Percentiles rank a stretch among this genome's conserved stretches.
Evolutionary conservation across 2,888 invertebrate species (phyloP).

Genomic region (Drosophila ochracea): DNA sequence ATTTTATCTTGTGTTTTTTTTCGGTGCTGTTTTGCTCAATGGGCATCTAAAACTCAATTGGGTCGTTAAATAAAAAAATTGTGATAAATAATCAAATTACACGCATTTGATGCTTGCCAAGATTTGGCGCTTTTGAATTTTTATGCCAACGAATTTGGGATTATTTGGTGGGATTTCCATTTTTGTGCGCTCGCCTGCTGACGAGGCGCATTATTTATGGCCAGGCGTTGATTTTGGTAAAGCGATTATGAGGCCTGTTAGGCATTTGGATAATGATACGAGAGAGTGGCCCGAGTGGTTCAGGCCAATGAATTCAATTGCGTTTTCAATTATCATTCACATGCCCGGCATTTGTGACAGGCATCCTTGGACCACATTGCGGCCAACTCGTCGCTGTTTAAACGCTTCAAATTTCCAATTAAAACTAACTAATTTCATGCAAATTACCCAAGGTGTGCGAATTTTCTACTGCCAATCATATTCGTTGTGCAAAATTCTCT

Average conservation of each 20-base stretch:
- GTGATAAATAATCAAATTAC: constrained; percentile 82
- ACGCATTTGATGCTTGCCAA: constrained; percentile 69
- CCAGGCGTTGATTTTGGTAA: constrained; percentile 43
- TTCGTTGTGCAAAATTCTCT: constrained; percentile 7
- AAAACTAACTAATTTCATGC: constrained; percentile 70
- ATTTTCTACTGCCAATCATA: constrained; percentile 52
- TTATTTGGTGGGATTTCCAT: constrained; percentile 30
- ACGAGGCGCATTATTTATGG: constrained; percentile 63
- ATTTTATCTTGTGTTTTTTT: not conserved
- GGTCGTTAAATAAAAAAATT: constrained; percentile 80
- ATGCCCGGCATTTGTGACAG: constrained; percentile 21
- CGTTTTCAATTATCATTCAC: constrained; percentile 48
- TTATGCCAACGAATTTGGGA: constrained; percentile 49
- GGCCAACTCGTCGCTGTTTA: not conserved
- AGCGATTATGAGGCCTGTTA: constrained; percentile 49
- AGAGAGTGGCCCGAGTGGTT: constrained; percentile 17
- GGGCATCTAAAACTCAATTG: constrained; percentile 77
- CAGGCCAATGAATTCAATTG: constrained; percentile 14
- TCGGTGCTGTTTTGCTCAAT: constrained; percentile 39
- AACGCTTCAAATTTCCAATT: constrained; percentile 70
- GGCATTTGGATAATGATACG: constrained; percentile 34
- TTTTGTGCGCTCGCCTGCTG: constrained; percentile 37
- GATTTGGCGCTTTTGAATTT: constrained; percentile 60
- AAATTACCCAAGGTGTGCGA: constrained; percentile 47
- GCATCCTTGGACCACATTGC: not conserved